These are phyloP conservation scores for Ephestia elutella DNA, from an alignment of 1,140 invertebrate species.

Conservation along the genomic window DNA sequence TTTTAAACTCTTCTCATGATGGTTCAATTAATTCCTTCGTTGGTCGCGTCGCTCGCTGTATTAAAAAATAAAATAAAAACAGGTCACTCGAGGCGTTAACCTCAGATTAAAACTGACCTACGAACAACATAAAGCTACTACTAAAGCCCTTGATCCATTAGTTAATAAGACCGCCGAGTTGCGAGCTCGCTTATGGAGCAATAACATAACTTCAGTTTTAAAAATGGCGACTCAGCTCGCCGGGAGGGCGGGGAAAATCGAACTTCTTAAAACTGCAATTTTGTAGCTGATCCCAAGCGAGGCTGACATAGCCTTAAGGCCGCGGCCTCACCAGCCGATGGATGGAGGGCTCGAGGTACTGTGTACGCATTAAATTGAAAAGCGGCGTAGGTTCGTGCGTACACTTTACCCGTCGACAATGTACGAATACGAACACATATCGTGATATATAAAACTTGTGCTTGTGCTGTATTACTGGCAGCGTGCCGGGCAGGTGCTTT, in stretches of 20 bases:
- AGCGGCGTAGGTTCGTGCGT: constrained; percentile 25
- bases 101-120: constrained; percentile 50
- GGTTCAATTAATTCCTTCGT: background rate
- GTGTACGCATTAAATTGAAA: constrained; percentile 37
- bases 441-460: constrained; percentile 71
- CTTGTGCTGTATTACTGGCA: constrained; percentile 71
- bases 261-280: constrained; percentile 4
- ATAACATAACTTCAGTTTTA: constrained; percentile 4
- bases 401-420: constrained; percentile 58
- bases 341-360: constrained; percentile 25
- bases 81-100: constrained; percentile 38
- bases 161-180: constrained; percentile 1
- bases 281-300: background rate
- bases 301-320: background rate
- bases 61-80: constrained; percentile 39
- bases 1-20: background rate
- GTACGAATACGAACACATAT: constrained; percentile 69
- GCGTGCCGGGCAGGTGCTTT: constrained; percentile 72
- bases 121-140: constrained; percentile 72
- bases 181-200: constrained; percentile 1
- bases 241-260: background rate
- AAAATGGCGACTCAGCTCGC: constrained; percentile 1
- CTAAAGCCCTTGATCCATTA: constrained; percentile 21
- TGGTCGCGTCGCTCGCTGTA: constrained; percentile 34
- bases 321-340: background rate